Conservation (phyloP, 2,797 vertebrate genomes). For the Macropodus opercularis region DNA sequence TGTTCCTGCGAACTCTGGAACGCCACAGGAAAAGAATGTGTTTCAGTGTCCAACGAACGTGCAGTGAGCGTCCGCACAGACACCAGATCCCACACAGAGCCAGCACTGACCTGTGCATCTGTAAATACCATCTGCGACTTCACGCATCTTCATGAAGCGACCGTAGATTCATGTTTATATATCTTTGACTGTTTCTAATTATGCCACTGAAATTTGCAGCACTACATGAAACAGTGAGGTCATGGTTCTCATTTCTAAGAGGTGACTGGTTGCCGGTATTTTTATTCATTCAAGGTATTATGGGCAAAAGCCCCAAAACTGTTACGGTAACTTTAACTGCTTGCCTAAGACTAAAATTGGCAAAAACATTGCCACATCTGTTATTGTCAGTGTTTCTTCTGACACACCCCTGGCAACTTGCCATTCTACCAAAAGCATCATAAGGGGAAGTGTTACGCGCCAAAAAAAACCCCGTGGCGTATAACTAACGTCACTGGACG, state of each 20-base stretch:
- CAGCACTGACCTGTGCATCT: neutral
- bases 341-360: neutral
- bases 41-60: conserved; percentile 1
- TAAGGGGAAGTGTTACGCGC: conserved; percentile 41
- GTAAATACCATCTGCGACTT: neutral
- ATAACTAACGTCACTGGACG: conserved; percentile 1
- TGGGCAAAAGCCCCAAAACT: neutral
- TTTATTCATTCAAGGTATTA: neutral
- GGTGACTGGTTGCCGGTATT: too few species aligned
- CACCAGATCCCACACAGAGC: neutral
- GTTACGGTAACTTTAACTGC: neutral
- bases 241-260: too few species aligned
- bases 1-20: conserved; percentile 85
- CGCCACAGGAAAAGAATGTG: conserved; percentile 8
- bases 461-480: neutral
- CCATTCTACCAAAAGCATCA: conserved; percentile 27
- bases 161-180: neutral
- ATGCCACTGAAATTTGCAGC: too few species aligned
- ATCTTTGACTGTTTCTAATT: neutral
- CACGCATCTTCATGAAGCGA: neutral
- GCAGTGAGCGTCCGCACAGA: neutral
- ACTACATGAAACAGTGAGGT: too few species aligned
- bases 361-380: too few species aligned
- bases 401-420: conserved; percentile 31
- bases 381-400: conserved; percentile 24